phyloP scores from a whole-genome alignment of 1,140 invertebrate genomes.

The Bursaphelenchus mucronatus region DNA sequence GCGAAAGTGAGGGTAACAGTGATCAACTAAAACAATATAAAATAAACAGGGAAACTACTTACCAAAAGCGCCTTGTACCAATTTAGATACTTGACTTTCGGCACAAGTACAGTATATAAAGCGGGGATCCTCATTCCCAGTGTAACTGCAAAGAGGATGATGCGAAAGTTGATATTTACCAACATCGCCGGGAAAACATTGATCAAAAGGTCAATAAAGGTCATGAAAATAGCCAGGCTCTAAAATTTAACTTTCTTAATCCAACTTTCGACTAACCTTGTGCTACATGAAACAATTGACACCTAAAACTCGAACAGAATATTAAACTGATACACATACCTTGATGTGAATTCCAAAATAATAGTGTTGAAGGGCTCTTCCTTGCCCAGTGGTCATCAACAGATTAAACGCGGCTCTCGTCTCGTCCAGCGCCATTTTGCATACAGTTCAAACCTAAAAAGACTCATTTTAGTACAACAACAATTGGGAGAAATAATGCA shows the following conservation, averaged over 20 bases:
- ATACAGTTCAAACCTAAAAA: no score
- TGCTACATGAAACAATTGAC: no score
- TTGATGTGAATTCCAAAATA: no score
- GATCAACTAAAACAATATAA: constrained; percentile 4
- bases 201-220: constrained; percentile 11
- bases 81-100: constrained; percentile 8
- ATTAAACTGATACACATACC: no score
- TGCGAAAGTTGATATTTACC: not conserved
- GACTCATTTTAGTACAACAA: no score
- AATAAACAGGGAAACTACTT: not conserved
- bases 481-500: no score
- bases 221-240: constrained; percentile 9
- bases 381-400: no score
- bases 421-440: no score
- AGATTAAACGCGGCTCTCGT: no score
- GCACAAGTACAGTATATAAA: not conserved
- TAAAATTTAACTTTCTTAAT: not conserved
- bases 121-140: not conserved
- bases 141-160: constrained; percentile 14
- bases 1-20: not conserved
- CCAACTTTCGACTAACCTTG: no score
- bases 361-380: no score
- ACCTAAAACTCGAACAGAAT: no score
- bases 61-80: constrained; percentile 1
- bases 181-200: constrained; percentile 18